These are phyloP conservation scores for Drosophila mettleri DNA, from an alignment of 2,888 invertebrate genomes.

Conservation along the genomic window DNA sequence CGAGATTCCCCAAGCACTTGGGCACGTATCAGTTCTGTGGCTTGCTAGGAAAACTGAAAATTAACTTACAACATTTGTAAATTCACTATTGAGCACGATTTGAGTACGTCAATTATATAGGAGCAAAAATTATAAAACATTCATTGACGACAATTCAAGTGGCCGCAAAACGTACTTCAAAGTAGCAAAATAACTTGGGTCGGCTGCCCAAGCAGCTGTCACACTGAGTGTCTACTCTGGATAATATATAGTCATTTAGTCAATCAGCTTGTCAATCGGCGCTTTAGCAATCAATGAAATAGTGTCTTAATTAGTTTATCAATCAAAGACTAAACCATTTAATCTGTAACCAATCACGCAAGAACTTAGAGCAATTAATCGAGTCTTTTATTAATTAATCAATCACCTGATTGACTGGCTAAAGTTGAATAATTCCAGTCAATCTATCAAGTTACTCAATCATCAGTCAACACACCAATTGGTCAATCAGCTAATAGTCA, in stretches of 20 bases:
- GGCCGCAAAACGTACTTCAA: not conserved
- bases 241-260: too few relatives aligned
- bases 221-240: not conserved
- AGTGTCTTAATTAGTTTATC: not conserved
- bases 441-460: not conserved
- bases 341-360: not conserved
- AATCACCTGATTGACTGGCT: too few relatives aligned
- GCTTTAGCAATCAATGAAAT: not conserved
- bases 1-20: slow-evolving; percentile 1
- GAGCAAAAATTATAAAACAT: not conserved
- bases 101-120: slow-evolving; percentile 1
- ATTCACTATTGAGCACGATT: slow-evolving; percentile 35
- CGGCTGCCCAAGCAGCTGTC: not conserved
- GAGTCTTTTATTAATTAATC: too few relatives aligned
- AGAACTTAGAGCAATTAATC: too few relatives aligned
- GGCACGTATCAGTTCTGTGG: slow-evolving; percentile 27
- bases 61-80: slow-evolving; percentile 6
- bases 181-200: not conserved
- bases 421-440: too few relatives aligned
- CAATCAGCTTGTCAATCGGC: not conserved
- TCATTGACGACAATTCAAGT: not conserved
- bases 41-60: not conserved
- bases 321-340: not conserved
- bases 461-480: too few relatives aligned
- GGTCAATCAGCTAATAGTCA: not conserved